Evolutionary conservation across 2,888 invertebrate genomes (phyloP).

Genomic region (Xestia c-nigrum): DNA sequence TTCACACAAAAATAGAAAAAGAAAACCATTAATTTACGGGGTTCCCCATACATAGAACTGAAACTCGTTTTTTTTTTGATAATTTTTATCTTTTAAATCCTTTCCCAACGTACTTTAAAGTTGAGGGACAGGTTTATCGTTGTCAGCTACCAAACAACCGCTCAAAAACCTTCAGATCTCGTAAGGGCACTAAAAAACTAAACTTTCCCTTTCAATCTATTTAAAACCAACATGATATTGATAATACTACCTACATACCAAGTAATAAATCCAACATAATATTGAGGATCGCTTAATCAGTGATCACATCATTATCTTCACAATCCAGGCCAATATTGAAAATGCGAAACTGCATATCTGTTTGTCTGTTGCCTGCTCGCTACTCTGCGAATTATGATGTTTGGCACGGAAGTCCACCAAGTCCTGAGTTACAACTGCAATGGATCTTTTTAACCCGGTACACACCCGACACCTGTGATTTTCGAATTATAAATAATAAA

Average conservation of each 20-base stretch:
- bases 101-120: no score
- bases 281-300: background rate
- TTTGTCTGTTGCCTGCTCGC: background rate
- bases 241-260: background rate
- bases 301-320: slow-evolving; percentile 29
- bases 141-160: background rate
- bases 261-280: background rate
- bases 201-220: background rate
- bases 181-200: background rate
- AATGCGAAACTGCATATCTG: background rate
- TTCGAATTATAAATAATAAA: no score
- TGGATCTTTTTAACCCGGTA: background rate
- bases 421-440: background rate
- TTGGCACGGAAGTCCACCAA: background rate
- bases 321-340: background rate
- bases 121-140: background rate
- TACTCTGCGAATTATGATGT: background rate
- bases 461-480: no score
- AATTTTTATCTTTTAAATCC: no score
- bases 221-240: background rate
- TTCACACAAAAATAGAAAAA: no score
- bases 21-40: no score
- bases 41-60: no score
- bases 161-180: background rate
- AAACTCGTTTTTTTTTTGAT: no score